Conservation (phyloP, 2,113 vertebrate genomes). For the Scomber japonicus region DNA sequence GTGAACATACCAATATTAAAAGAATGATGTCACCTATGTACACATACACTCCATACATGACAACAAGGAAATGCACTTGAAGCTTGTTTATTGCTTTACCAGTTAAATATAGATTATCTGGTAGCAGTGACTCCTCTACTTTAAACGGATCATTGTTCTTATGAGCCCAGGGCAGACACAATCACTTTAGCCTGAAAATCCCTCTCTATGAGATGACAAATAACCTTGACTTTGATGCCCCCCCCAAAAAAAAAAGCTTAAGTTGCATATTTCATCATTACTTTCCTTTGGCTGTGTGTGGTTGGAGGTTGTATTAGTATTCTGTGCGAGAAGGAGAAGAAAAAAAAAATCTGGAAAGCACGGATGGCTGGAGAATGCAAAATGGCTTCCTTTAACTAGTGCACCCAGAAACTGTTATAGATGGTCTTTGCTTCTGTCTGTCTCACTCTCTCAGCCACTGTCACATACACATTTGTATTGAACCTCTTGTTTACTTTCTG, state of each 20-base stretch:
- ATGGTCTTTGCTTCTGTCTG: background rate
- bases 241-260: slow-evolving; percentile 27
- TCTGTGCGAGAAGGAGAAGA: slow-evolving; percentile 2
- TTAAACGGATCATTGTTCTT: slow-evolving; percentile 32
- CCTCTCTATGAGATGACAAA: slow-evolving; percentile 32
- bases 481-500: slow-evolving; percentile 39
- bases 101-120: slow-evolving; percentile 15
- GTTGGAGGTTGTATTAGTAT: slow-evolving; percentile 46
- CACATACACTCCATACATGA: background rate
- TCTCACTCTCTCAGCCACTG: background rate
- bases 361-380: slow-evolving; percentile 29
- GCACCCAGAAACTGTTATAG: slow-evolving; percentile 6
- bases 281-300: background rate
- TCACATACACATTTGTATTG: slow-evolving; percentile 10
- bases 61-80: slow-evolving; percentile 11
- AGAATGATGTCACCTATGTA: background rate
- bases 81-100: slow-evolving; percentile 17
- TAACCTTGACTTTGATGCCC: slow-evolving; percentile 36
- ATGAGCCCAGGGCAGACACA: slow-evolving; percentile 19
- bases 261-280: slow-evolving; percentile 44
- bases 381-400: slow-evolving; percentile 34
- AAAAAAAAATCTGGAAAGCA: slow-evolving; percentile 27
- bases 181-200: slow-evolving; percentile 27
- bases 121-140: slow-evolving; percentile 5
- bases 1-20: background rate